Conservation (phyloP, 2,797 vertebrate genomes). For the Galagoides demidoff region DNA sequence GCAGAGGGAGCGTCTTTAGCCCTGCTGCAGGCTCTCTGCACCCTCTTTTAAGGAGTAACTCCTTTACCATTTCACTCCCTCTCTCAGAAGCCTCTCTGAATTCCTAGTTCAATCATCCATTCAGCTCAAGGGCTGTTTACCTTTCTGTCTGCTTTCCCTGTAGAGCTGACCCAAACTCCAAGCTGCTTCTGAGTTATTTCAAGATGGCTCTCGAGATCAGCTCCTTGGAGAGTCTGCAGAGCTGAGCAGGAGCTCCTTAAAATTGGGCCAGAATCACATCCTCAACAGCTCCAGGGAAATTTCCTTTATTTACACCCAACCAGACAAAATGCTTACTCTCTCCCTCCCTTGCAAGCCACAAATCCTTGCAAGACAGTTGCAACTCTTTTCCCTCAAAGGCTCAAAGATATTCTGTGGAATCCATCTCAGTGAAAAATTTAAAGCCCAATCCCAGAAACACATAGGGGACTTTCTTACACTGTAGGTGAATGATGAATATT, state of each 20-base stretch:
- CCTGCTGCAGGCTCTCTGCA: not conserved
- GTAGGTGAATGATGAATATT: not conserved
- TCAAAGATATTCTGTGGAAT: not conserved
- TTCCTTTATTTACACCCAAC: not conserved
- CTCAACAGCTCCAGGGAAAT: not conserved
- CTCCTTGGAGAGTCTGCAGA: slow-evolving; percentile 31
- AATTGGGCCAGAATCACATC: not conserved
- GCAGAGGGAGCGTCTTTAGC: not conserved
- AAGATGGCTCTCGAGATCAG: slow-evolving; percentile 3
- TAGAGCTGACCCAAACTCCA: slow-evolving; percentile 42
- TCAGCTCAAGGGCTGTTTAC: not conserved
- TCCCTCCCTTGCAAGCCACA: not conserved
- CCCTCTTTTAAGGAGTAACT: not conserved
- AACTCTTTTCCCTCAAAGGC: not conserved
- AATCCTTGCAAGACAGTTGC: not conserved
- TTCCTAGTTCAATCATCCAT: slow-evolving; percentile 40
- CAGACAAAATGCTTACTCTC: not conserved
- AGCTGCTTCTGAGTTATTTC: slow-evolving; percentile 54
- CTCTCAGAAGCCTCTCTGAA: not conserved
- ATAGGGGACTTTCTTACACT: not conserved
- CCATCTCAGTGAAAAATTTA: not conserved
- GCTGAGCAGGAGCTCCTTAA: not conserved
- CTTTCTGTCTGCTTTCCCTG: not conserved
- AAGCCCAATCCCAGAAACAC: not conserved
- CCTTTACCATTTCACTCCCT: not conserved